Base-by-base conservation (phyloP, 2,888 invertebrate genomes). In the Polyommatus iphigenia region DNA sequence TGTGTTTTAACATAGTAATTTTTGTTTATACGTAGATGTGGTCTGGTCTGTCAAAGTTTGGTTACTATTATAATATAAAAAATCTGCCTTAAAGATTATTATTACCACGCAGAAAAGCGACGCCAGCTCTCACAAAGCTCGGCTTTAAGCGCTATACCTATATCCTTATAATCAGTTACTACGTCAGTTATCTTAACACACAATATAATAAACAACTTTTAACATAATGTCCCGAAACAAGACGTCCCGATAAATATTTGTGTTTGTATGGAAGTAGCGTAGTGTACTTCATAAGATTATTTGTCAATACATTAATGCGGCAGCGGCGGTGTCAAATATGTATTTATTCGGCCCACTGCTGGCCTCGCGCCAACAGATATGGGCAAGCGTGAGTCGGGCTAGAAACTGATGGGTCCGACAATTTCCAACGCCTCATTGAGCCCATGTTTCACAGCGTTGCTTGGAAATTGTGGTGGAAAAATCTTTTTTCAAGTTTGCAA, bases 261-360 rank as follows among this genome's bases (percentile, higher is more conserved):
- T 29, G 29, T 54, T 54, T 54, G 18, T 54, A 67, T 10, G 13
- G 29, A 32, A 67, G 15, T 32, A 67, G 29, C 62, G 13, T 67
- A 32, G 67, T 15, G 67, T 67, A 29, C 67, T 18, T 67, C 67
- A 32, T 67, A 67, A 67, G 67, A 73, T 73, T 46, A 46, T 73
- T 73, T 46, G 73, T 46, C 73, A 73, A 73, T 73, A 50, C 73
- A 73, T 46, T 46, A 46, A 20, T 46, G 46, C 24, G 15, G 46
- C 20, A 20, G 73, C 20, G 20, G 24, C 73, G 50, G 24, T 73
- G 73, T 73, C 46, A 73, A 73, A 73, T 73, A 73, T 73, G 73
- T 73, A 73, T 73, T 73, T 73, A 73, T 73, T 73, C 73, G 46
- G 67, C 67, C 29, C 29, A 18, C 29, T 67, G 29, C 67, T 67